These are phyloP conservation scores for Drosophila funebris DNA, from an alignment of 1,140 invertebrate genomes.

Conservation along the genomic window DNA sequence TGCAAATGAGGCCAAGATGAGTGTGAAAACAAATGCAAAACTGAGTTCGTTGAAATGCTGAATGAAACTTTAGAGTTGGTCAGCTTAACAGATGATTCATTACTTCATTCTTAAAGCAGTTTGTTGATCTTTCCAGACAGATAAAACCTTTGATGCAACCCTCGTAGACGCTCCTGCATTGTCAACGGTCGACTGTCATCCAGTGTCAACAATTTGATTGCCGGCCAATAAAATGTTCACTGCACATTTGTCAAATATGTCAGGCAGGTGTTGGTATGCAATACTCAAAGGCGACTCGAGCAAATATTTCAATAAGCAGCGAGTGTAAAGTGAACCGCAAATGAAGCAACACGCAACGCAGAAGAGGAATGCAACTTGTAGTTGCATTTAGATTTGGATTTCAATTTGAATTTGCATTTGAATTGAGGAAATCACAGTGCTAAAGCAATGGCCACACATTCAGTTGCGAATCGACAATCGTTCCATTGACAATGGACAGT, in stretches of 20 bases:
- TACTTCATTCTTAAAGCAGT: no score
- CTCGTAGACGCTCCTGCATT: slow-evolving; percentile 14
- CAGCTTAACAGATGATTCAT: no score
- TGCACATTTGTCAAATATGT: slow-evolving; percentile 6
- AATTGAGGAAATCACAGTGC: no score
- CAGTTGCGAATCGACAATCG: slow-evolving; percentile 48
- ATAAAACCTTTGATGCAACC: not conserved
- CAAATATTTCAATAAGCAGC: not conserved
- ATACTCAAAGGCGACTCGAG: not conserved
- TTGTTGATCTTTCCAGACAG: not conserved
- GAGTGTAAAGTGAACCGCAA: not conserved
- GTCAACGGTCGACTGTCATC: not conserved
- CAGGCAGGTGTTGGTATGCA: slow-evolving; percentile 13
- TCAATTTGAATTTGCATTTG: no score
- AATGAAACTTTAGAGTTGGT: no score
- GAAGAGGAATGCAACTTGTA: not conserved
- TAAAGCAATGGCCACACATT: slow-evolving; percentile 20
- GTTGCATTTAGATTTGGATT: no score
- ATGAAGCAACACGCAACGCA: slow-evolving; percentile 24
- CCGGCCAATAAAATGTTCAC: slow-evolving; percentile 24
- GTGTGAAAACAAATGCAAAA: not conserved
- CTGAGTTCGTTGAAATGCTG: no score
- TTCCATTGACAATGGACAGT: slow-evolving; percentile 42
- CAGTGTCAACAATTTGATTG: slow-evolving; percentile 34
- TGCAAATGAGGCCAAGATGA: not conserved